phyloP scores from a whole-genome alignment of 2,797 vertebrate species.

The Pempheris klunzingeri region DNA sequence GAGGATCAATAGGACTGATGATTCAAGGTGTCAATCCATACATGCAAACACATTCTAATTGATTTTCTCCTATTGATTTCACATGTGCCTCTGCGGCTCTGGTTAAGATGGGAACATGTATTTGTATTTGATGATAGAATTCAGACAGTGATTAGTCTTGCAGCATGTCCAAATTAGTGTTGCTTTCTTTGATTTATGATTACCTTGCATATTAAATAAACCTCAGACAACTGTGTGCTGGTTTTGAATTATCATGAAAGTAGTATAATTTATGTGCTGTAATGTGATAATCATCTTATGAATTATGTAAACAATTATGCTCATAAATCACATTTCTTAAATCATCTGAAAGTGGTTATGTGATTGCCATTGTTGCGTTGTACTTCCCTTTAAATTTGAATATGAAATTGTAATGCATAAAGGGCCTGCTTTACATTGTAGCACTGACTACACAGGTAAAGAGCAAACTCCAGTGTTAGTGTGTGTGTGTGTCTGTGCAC shows the following conservation, averaged over 20 bases:
- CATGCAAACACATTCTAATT: constrained; percentile 85
- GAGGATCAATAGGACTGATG: constrained; percentile 82
- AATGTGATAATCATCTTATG: constrained; percentile 76
- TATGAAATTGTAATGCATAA: constrained; percentile 27
- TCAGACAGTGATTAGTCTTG: constrained; percentile 75
- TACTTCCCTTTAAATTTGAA: constrained; percentile 48
- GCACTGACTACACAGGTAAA: constrained; percentile 24
- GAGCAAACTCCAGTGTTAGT: not conserved
- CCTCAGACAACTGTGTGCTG: constrained; percentile 48
- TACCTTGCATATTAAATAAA: constrained; percentile 80
- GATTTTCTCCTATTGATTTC: constrained; percentile 84
- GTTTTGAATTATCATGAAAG: constrained; percentile 67
- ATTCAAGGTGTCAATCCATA: constrained; percentile 84
- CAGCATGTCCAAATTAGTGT: constrained; percentile 68
- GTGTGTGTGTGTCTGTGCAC: constrained; percentile 11
- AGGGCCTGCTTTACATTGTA: constrained; percentile 23
- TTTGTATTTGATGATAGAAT: constrained; percentile 75
- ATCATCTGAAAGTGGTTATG: constrained; percentile 51
- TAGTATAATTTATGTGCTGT: constrained; percentile 64
- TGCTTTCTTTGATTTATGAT: constrained; percentile 79
- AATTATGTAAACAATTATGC: constrained; percentile 77
- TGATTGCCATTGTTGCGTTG: constrained; percentile 55
- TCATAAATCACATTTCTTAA: constrained; percentile 66
- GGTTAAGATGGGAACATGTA: constrained; percentile 74
- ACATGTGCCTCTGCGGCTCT: constrained; percentile 58